A percentile compares a stretch with the other conserved stretches of the same genome.
Conservation (phyloP, 2,888 invertebrate genomes). For the Eristalis intricaria region DNA sequence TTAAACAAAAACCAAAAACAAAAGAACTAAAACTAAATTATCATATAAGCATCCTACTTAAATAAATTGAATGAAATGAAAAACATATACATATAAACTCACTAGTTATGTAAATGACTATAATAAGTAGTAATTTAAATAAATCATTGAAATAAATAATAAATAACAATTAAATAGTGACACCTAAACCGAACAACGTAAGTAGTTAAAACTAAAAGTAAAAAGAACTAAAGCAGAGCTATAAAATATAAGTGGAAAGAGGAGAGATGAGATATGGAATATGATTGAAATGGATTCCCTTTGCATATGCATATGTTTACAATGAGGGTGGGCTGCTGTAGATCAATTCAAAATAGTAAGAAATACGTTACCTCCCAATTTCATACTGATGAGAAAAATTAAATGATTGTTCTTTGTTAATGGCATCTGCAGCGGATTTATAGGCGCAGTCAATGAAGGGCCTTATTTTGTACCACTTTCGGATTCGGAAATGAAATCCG, state of each 20-base stretch:
- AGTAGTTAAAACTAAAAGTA: slow-evolving; percentile 40
- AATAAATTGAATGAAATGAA: slow-evolving; percentile 38
- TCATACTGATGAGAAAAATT: background rate
- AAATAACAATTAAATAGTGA: slow-evolving; percentile 48
- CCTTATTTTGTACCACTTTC: too few relatives aligned
- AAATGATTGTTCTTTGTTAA: background rate
- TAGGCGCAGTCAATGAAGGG: too few relatives aligned
- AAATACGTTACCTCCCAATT: background rate
- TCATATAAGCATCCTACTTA: slow-evolving; percentile 67
- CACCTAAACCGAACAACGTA: slow-evolving; percentile 61
- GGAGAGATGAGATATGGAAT: slow-evolving; percentile 3
- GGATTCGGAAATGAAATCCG: too few relatives aligned
- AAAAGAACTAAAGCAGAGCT: slow-evolving; percentile 66
- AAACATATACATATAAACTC: slow-evolving; percentile 50
- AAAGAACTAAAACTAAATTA: slow-evolving; percentile 40
- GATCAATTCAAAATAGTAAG: background rate
- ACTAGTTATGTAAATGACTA: slow-evolving; percentile 62
- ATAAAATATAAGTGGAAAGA: slow-evolving; percentile 56
- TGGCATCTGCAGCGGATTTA: too few relatives aligned
- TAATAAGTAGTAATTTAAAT: slow-evolving; percentile 53
- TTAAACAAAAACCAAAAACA: background rate
- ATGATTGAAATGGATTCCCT: background rate
- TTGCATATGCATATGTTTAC: slow-evolving; percentile 1
- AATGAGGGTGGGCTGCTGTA: background rate
- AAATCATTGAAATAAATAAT: slow-evolving; percentile 25